A percentile compares a stretch with the other conserved stretches of the same genome.
phyloP scores from a whole-genome alignment of 2,113 vertebrate genomes.

The Apeltes quadracus region DNA sequence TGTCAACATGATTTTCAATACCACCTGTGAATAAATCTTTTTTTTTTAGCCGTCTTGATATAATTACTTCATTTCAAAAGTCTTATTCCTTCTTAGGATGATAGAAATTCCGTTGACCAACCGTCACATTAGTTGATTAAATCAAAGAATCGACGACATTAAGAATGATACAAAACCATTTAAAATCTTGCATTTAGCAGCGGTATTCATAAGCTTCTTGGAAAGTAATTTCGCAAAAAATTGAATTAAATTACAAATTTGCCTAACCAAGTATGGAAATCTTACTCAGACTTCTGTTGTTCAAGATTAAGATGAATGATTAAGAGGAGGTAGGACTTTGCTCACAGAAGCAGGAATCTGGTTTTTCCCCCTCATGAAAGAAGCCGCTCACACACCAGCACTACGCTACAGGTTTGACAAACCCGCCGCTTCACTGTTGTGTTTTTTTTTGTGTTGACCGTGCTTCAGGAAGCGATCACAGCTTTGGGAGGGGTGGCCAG shows the following conservation, averaged over 20 bases:
- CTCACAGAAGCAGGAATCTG: conserved; percentile 1
- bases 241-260: neutral
- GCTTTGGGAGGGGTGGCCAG: conserved; percentile 4
- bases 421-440: neutral
- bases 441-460: conserved; percentile 28
- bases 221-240: neutral
- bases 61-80: neutral
- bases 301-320: neutral
- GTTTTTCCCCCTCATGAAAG: neutral
- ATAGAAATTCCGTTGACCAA: too few species aligned
- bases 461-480: conserved; percentile 34
- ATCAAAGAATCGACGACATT: neutral
- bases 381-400: neutral
- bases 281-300: neutral
- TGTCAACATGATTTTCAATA: neutral
- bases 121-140: too few species aligned
- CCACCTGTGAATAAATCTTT: too few species aligned
- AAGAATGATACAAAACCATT: neutral
- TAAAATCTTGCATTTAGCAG: neutral
- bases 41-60: too few species aligned
- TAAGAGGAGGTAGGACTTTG: conserved; percentile 15
- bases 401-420: conserved; percentile 7
- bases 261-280: neutral
- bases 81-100: too few species aligned
- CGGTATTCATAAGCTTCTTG: neutral